These are phyloP conservation scores for Drosophila mercatorum DNA, from an alignment of 2,888 invertebrate species.

Conservation along the genomic window DNA sequence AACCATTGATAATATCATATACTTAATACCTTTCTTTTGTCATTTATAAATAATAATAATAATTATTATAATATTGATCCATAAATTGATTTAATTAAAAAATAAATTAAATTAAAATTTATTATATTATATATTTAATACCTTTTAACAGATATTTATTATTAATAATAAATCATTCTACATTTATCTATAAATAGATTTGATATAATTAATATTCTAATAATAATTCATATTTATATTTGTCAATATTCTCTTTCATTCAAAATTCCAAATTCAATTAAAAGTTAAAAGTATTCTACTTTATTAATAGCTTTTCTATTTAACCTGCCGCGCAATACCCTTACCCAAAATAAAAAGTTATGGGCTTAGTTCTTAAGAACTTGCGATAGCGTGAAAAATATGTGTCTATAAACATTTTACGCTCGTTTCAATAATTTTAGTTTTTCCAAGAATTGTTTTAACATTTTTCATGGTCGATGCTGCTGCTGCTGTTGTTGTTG, in stretches of 20 bases:
- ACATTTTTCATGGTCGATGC: conserved; percentile 62
- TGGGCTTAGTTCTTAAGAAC: conserved; percentile 54
- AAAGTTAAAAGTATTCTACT: background rate
- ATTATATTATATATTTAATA: no score
- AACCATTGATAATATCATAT: no score
- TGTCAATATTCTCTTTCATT: background rate
- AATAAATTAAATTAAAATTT: no score
- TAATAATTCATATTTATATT: no score
- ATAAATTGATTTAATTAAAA: no score
- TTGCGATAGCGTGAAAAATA: conserved; percentile 69
- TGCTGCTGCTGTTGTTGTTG: conserved; percentile 10
- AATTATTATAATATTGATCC: no score
- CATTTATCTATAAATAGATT: no score
- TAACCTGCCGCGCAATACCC: conserved; percentile 11
- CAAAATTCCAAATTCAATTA: background rate
- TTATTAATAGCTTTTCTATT: background rate
- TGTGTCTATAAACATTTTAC: conserved; percentile 48
- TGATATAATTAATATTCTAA: no score
- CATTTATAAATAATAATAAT: no score
- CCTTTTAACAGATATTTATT: no score
- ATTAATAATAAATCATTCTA: no score
- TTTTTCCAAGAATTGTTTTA: conserved; percentile 65
- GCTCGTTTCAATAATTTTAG: conserved; percentile 59
- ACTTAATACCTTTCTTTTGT: no score
- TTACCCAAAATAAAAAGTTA: conserved; percentile 15